Evolutionary conservation across 2,113 vertebrate genomes (phyloP), one percentile per base, ranked within the genome.

Genomic region (Paracanthobrama guichenoti): DNA sequence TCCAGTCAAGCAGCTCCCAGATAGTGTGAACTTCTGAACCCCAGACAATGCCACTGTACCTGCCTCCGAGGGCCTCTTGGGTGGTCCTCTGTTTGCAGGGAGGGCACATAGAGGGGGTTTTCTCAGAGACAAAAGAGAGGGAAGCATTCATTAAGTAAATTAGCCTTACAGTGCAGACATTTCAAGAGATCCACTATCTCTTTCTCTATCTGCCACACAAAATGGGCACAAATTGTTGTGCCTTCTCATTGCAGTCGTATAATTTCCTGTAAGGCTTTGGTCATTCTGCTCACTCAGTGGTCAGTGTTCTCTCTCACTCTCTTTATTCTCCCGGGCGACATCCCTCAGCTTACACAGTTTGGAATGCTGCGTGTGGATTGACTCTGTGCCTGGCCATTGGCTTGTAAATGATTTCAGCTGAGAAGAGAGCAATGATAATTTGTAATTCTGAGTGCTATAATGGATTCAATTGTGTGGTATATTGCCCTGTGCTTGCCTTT

Each of bases 21-120:
- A 24, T 64, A 62, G 76, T 57, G 71, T 90, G 90, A 93, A 91
- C 91, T 91, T 87, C 79, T 92, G 90, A 93, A 92, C 90, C 84
- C 87, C 87, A 31, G 82, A 86, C 59, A 86, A 82, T 31, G 62
- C 55, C 66, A 35, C 28, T 35, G 64, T 91, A 93, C 90, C 90
- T 92, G 90, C 82, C 83, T 85, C 64, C 73, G 87, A 78, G 82
- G 82, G 79, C 31, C 59, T 88, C 87, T 87, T 80, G 90, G 89
- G 88, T 94, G 92, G 92, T 88, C 89, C 81, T 7, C 75, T 31
- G 67, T n/a, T 50, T 59, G 75, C 22, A 11, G 64, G 76, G 83
- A 9, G 77, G 74, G 55, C 71, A 79, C 18, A 75, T 42, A 64
- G 39, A 80, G 71, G 20, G 87, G 74, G 9, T 18, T 28, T 42